These are phyloP conservation scores for Peromyscus nudipes DNA, from an alignment of 2,797 vertebrate genomes.

Conservation along the genomic window DNA sequence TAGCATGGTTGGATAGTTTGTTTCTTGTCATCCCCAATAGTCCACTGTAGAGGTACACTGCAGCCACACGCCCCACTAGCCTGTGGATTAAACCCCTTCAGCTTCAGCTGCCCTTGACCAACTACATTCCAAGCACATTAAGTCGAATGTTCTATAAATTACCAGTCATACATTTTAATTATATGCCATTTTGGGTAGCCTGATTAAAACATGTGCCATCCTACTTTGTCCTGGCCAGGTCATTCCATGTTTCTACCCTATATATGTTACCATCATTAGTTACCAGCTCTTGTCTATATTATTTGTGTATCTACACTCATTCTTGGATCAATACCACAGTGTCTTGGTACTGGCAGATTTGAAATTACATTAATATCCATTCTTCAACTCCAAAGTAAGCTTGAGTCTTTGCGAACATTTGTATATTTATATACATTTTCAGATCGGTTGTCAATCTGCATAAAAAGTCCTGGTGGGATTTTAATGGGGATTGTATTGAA, in stretches of 20 bases:
- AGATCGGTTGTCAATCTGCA: not conserved
- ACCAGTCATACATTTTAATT: not conserved
- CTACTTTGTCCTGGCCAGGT: not conserved
- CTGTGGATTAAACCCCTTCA: not conserved
- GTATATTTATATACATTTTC: not conserved
- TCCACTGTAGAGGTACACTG: not conserved
- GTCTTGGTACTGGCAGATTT: not conserved
- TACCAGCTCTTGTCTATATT: not conserved
- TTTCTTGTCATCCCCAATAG: not conserved
- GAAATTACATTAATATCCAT: not conserved
- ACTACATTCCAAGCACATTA: not conserved
- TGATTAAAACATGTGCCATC: not conserved
- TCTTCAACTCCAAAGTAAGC: not conserved
- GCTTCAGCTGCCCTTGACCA: not conserved
- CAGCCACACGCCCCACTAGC: not conserved
- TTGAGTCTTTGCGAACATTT: not conserved
- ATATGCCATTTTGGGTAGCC: not conserved
- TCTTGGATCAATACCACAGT: not conserved
- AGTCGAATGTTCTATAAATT: not conserved
- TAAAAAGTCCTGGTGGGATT: not conserved
- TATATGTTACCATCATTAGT: not conserved
- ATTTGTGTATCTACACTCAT: not conserved
- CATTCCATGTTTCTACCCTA: not conserved
- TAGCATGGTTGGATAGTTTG: not conserved
- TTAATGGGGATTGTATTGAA: not conserved